These are phyloP conservation scores for Copsychus sechellarum DNA, from an alignment of 2,113 vertebrate genomes.

Conservation along the genomic window DNA sequence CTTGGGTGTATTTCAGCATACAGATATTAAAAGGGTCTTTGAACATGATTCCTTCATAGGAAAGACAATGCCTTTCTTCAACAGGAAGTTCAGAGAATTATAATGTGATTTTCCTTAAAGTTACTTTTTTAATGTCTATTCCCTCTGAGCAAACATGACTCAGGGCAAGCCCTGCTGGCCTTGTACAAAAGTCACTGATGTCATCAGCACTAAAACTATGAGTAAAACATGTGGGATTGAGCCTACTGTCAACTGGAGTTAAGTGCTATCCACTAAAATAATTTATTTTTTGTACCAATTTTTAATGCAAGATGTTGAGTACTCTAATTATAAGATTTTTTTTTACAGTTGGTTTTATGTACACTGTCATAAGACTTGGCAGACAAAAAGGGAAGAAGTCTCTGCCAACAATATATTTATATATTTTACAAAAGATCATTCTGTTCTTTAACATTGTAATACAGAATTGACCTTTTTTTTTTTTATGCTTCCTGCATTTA, in stretches of 20 bases:
- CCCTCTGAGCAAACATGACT: not conserved
- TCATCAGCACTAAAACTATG: not conserved
- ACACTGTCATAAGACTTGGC: constrained; percentile 52
- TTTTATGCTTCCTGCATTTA: not conserved
- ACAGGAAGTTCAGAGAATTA: not conserved
- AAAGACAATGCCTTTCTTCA: not conserved
- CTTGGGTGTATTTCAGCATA: not conserved
- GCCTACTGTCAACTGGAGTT: not conserved
- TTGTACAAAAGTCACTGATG: not conserved
- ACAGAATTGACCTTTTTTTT: not conserved
- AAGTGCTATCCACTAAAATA: not conserved
- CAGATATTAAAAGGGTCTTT: not conserved
- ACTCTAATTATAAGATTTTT: constrained; percentile 13
- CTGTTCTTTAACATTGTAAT: constrained; percentile 7
- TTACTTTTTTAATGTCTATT: not conserved
- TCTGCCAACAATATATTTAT: constrained; percentile 27
- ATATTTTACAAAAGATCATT: constrained; percentile 39
- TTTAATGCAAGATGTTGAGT: constrained; percentile 25
- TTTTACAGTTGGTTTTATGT: constrained; percentile 41
- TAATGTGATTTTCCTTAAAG: not conserved
- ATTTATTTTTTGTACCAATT: constrained; percentile 25
- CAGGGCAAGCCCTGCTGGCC: not conserved
- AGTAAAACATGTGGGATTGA: not conserved
- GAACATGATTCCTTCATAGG: not conserved
- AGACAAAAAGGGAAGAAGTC: constrained; percentile 23